Conservation (phyloP, 2,113 vertebrate species). For the Neoarius graeffei region DNA sequence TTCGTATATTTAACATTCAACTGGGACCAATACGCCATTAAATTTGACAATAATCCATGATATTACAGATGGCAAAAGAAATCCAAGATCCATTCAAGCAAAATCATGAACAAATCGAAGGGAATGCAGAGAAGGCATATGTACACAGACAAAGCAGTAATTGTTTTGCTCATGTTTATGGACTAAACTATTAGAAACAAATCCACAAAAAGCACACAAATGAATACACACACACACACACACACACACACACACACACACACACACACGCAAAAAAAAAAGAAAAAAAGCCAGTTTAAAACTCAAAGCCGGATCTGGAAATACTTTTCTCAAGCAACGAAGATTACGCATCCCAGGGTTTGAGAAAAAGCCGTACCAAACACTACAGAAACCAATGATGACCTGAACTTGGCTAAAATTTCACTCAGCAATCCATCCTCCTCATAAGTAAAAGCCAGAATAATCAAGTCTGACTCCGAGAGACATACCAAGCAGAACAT, state of each 20-base stretch:
- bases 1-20: slow-evolving; percentile 50
- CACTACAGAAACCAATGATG: slow-evolving; percentile 47
- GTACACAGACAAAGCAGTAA: slow-evolving; percentile 15
- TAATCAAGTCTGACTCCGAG: slow-evolving; percentile 44
- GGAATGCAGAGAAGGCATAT: not conserved
- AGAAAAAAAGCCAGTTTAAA: slow-evolving; percentile 59
- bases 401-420: slow-evolving; percentile 34
- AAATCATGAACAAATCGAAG: not conserved
- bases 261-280: not conserved
- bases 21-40: slow-evolving; percentile 45
- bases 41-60: slow-evolving; percentile 51
- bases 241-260: slow-evolving; percentile 38
- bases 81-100: slow-evolving; percentile 4
- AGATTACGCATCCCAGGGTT: not conserved
- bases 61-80: slow-evolving; percentile 4
- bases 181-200: slow-evolving; percentile 39
- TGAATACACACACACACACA: slow-evolving; percentile 53
- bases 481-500: slow-evolving; percentile 31
- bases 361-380: slow-evolving; percentile 47
- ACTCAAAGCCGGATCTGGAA: slow-evolving; percentile 68
- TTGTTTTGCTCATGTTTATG: slow-evolving; percentile 31
- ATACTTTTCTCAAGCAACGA: slow-evolving; percentile 65
- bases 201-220: slow-evolving; percentile 63
- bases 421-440: slow-evolving; percentile 24
- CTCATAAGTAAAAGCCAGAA: slow-evolving; percentile 41